Evolutionary conservation across 30 jellyfish, hydroid and myxozoan genomes (phyloP), one percentile per base, ranked within the genome.

Genomic region (Phacellophora camtschatica): DNA sequence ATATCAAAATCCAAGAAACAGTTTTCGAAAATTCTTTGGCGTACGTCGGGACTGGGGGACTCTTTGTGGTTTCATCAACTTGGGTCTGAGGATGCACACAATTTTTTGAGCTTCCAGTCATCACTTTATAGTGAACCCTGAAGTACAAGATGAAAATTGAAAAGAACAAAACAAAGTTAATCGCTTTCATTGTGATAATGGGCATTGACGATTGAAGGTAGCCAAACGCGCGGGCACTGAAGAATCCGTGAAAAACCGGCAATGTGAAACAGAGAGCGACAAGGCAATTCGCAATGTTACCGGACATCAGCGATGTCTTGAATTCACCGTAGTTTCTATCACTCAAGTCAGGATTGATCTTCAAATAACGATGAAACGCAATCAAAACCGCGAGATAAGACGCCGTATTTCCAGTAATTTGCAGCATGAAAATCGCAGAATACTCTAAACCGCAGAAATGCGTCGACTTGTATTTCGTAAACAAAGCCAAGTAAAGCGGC

Each of bases 301-400:
- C 75, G 9, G 75, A 61, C 75, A 61, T 61, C 34, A 32, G 22
- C 13, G 75, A 61, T 25, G 25, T 22, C 34, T 32, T 61, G 25
- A 61, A 29, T 8, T 24, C 51, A 25, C 29, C 34, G 75, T 32
- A 25, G 15, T 49, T 25, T n/a, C n/a, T n/a, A n/a, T n/a, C n/a
- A n/a, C n/a, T n/a, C n/a, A n/a, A n/a, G n/a, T n/a, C n/a, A n/a
- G 75, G 75, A 32, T 32, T 32, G 15, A 61, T 61, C 34, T 61
- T 61, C 0, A 61, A 22, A 29, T 61, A 61, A 10, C 75, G 46
- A 28, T 61, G 75, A 29, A 25, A 61, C 13, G 75, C 75, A 8
- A 61, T 61, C 23, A 61, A 61, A n/a, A 29, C 58, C 2, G 58
- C 19, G 12, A 45, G 19, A 25, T 45, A 45, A 25, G 25, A 45